Percentiles rank a stretch among this genome's conserved stretches.
phyloP scores from a whole-genome alignment of 2,888 invertebrate genomes.

The Saturnia japonica region DNA sequence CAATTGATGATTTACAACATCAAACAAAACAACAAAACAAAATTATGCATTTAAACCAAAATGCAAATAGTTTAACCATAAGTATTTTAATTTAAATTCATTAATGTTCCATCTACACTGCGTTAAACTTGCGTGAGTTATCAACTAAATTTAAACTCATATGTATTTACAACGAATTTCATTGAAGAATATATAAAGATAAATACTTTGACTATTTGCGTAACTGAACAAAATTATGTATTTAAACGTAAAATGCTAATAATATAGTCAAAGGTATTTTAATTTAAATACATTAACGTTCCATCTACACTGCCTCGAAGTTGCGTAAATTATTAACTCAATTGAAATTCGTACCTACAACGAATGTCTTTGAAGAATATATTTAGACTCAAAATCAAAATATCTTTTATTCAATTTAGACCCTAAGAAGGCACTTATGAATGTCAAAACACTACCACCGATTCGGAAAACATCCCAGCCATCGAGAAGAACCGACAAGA shows the following conservation, averaged over 20 bases:
- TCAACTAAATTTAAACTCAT: not conserved
- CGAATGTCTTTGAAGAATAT: too few species aligned
- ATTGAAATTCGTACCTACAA: not conserved
- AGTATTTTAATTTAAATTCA: not conserved
- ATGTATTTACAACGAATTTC: not conserved
- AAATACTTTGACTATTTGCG: not conserved
- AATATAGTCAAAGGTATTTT: not conserved
- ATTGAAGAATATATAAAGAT: too few species aligned
- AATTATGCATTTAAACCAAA: not conserved
- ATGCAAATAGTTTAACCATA: not conserved
- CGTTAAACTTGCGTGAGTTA: not conserved
- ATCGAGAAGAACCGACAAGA: too few species aligned
- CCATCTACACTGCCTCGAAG: not conserved
- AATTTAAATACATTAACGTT: not conserved
- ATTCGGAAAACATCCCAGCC: too few species aligned
- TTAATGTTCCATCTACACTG: not conserved
- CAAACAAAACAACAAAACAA: not conserved
- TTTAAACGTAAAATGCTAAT: not conserved
- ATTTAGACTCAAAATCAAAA: too few species aligned
- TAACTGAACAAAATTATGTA: not conserved
- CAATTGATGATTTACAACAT: too few species aligned
- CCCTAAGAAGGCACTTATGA: too few species aligned
- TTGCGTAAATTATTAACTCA: not conserved
- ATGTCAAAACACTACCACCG: too few species aligned
- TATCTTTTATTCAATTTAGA: too few species aligned